These are phyloP conservation scores for Drosophila equinoxialis DNA, from an alignment of 1,140 invertebrate genomes.

Conservation along the genomic window DNA sequence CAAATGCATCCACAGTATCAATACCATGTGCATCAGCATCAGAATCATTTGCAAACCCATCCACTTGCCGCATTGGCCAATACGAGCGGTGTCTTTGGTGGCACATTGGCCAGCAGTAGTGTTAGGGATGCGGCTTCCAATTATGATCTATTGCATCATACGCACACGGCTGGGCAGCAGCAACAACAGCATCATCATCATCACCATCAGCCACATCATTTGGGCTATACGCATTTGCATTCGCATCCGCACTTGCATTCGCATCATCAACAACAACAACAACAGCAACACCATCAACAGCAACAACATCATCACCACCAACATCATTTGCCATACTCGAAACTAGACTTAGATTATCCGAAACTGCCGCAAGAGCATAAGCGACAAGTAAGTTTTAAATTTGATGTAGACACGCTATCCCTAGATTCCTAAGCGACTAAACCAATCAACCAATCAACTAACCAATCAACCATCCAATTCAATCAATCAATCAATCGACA, in stretches of 20 bases:
- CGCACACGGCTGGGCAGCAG: slow-evolving; percentile 56
- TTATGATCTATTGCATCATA: slow-evolving; percentile 53
- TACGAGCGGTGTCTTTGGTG: slow-evolving; percentile 70
- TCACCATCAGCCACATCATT: slow-evolving; percentile 47
- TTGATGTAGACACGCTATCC: slow-evolving; percentile 83
- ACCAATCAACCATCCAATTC: slow-evolving; percentile 7
- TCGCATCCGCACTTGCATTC: slow-evolving; percentile 56
- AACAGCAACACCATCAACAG: slow-evolving; percentile 59
- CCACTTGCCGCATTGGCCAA: slow-evolving; percentile 73
- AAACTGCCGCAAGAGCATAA: slow-evolving; percentile 83
- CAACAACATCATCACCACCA: slow-evolving; percentile 68
- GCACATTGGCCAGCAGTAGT: slow-evolving; percentile 76
- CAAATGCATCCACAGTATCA: slow-evolving; percentile 81
- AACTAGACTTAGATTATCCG: slow-evolving; percentile 83
- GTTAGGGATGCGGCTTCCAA: slow-evolving; percentile 56
- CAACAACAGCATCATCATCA: slow-evolving; percentile 35
- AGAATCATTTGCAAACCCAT: slow-evolving; percentile 80
- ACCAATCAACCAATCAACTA: neutral
- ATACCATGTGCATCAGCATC: slow-evolving; percentile 79
- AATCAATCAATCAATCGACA: slow-evolving; percentile 17
- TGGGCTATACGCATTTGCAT: slow-evolving; percentile 39
- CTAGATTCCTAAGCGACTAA: slow-evolving; percentile 76
- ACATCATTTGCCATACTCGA: slow-evolving; percentile 81
- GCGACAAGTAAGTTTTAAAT: slow-evolving; percentile 84
- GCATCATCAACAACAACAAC: slow-evolving; percentile 62